phyloP scores from a whole-genome alignment of 2,113 vertebrate species.

The Stigmatopora argus region DNA sequence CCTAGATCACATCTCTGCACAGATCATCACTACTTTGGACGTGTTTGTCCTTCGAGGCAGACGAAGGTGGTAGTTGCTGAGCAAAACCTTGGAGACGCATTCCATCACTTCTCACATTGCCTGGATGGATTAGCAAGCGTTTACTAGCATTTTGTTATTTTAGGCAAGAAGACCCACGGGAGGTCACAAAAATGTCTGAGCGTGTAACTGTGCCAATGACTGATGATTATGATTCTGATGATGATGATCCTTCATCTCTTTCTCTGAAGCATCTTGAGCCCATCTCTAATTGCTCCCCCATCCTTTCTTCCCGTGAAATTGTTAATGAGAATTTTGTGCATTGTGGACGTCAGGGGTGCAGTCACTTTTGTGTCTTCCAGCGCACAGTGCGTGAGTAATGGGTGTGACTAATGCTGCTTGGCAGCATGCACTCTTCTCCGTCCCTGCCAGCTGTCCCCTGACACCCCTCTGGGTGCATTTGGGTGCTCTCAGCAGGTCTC shows the following conservation, averaged over 20 bases:
- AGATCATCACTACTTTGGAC: constrained; percentile 49
- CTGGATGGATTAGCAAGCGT: background rate
- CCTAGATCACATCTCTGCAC: constrained; percentile 49
- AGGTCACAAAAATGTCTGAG: constrained; percentile 7
- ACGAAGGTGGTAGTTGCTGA: background rate
- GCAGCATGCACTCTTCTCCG: constrained; percentile 63
- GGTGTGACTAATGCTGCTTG: constrained; percentile 73
- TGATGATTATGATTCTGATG: constrained; percentile 16
- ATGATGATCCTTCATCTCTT: constrained; percentile 28
- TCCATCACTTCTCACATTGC: constrained; percentile 1
- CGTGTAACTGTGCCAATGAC: constrained; percentile 10
- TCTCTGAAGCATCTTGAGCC: constrained; percentile 36
- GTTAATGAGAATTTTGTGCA: constrained; percentile 66
- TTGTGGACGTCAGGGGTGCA: constrained; percentile 58
- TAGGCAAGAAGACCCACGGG: constrained; percentile 3
- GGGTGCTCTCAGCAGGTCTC: constrained; percentile 66
- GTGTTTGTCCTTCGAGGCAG: constrained; percentile 6
- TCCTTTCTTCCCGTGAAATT: constrained; percentile 62
- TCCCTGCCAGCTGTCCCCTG: constrained; percentile 72
- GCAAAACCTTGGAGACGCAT: constrained; percentile 11
- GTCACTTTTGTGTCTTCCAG: constrained; percentile 66
- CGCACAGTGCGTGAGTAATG: constrained; percentile 68
- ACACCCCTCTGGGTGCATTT: constrained; percentile 67
- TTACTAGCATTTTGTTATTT: constrained; percentile 18
- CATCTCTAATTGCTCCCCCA: constrained; percentile 52